phyloP scores from a whole-genome alignment of 2,888 invertebrate genomes.

The Pomacea canaliculata region DNA sequence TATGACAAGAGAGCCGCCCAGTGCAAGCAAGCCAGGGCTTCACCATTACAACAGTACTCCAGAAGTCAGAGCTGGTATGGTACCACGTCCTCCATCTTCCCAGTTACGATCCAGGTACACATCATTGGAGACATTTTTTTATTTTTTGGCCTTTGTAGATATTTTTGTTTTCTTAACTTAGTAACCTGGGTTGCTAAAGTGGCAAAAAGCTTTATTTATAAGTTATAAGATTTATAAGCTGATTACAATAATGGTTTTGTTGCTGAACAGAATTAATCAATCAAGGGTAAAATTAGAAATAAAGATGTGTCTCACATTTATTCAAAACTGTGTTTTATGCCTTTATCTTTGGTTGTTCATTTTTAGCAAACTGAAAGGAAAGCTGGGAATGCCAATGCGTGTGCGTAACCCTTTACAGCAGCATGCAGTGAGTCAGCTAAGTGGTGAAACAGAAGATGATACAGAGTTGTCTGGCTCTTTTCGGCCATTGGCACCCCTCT shows the following conservation, averaged over 20 bases:
- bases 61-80: background rate
- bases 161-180: too few relatives aligned
- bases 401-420: conserved; percentile 15
- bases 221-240: too few relatives aligned
- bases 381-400: conserved; percentile 20
- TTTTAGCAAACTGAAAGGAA: conserved; percentile 13
- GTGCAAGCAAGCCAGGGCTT: conserved; percentile 8
- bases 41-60: conserved; percentile 23
- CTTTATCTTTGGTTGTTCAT: background rate
- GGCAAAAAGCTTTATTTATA: too few relatives aligned
- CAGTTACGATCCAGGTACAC: conserved; percentile 9
- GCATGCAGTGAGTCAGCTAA: conserved; percentile 17
- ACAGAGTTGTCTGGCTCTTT: conserved; percentile 12
- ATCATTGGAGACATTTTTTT: background rate
- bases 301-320: background rate
- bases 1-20: conserved; percentile 1
- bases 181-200: too few relatives aligned
- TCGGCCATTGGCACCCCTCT: conserved; percentile 1
- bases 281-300: too few relatives aligned
- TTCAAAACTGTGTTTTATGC: background rate
- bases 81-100: background rate
- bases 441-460: conserved; percentile 19
- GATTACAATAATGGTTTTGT: too few relatives aligned
- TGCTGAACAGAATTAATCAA: too few relatives aligned
- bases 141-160: background rate